phyloP scores from a whole-genome alignment of 1,140 invertebrate species.

The Orchesella cincta region DNA sequence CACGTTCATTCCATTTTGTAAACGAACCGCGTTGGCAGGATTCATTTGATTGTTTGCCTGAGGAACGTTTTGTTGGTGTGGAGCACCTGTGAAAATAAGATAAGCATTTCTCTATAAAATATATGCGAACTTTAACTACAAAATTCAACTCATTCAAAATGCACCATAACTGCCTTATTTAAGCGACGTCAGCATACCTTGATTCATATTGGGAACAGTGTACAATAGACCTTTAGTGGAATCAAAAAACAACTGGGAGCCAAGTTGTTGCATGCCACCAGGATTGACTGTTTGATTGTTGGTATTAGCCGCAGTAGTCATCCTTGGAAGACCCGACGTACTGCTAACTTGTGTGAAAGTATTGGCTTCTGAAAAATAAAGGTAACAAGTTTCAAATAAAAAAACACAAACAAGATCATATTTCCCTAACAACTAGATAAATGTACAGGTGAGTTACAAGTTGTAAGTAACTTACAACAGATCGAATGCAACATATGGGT shows the following conservation, averaged over 20 bases:
- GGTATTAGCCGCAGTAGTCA: neutral
- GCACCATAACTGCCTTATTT: too few species aligned
- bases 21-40: neutral
- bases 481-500: too few species aligned
- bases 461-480: too few species aligned
- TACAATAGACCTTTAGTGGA: neutral
- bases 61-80: neutral
- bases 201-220: neutral
- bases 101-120: too few species aligned
- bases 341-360: too few species aligned
- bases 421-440: too few species aligned
- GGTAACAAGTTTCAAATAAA: too few species aligned
- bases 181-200: neutral
- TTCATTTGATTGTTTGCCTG: neutral
- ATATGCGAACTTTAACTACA: too few species aligned
- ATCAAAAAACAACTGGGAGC: neutral
- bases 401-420: too few species aligned
- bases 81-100: neutral
- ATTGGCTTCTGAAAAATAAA: neutral
- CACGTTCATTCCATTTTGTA: constrained; percentile 13
- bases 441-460: too few species aligned
- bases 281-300: neutral
- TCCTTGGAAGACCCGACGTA: too few species aligned
- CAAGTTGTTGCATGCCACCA: neutral
- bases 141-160: too few species aligned